Base-by-base conservation (phyloP, 2,113 vertebrate species). In the Columba livia region DNA sequence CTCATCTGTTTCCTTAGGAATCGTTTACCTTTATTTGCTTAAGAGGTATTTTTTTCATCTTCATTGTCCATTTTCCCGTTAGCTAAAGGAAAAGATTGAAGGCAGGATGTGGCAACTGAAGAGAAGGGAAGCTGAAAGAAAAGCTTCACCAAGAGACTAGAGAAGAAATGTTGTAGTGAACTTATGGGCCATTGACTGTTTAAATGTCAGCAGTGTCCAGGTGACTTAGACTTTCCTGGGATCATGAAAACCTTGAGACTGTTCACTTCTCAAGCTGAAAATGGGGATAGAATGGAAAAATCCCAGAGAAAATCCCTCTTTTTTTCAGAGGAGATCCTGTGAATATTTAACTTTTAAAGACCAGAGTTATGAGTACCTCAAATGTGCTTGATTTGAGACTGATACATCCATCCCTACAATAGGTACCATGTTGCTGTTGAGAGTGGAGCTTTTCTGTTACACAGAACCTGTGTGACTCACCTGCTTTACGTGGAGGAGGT, bases 1-100 rank as follows among this genome's bases (percentile, higher is more conserved):
- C 54, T 81, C 38, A 7, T 42, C 38, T 74, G 67, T 71, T 94
- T 90, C 62, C 50, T 38, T 16, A 85, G 83, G 81, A 83, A 58
- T 34, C 7, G 1, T 69, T 71, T 79, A 24, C 42, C 1, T 51
- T 19, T 71, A 42, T 78, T 61, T 83, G 12, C 21, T 32, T 44
- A 92, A 75, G 14, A 81, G 48, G 11, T 24, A 2, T 40, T 66
- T 72, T 71, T 71, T 62, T 77, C 51, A 67, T 15, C 51, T 66
- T 74, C 21, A 8, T 53, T 0, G 0, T 60, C 28, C 5, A 5
- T 85, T 75, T 87, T 80, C 32, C 29, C 40, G 4, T 23, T 72
- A 44, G 42, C 47, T 91, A 34, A 61, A 90, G 31, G 71, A 88
- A 48, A 78, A 79, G 18, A 69, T 44, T 34, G 58, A 79, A 56